phyloP scores from a whole-genome alignment of 2,113 vertebrate species.

The Eupsittula cactorum region DNA sequence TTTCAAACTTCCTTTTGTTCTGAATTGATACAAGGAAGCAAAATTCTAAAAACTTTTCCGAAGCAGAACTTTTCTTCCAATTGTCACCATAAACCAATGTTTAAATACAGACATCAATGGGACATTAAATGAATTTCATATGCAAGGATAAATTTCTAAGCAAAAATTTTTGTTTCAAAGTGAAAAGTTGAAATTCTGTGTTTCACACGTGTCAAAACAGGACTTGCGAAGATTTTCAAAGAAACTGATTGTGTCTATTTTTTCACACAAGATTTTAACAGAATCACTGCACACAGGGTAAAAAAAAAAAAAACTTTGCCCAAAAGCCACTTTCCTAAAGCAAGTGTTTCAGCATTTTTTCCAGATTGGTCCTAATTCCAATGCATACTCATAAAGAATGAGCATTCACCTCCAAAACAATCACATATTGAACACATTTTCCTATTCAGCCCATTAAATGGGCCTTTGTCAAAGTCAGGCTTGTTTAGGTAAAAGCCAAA shows the following conservation, averaged over 20 bases:
- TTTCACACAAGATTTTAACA: neutral
- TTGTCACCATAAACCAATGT: neutral
- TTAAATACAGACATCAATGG: neutral
- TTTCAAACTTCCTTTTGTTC: neutral
- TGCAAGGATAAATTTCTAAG: neutral
- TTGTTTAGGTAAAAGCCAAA: neutral
- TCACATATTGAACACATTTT: neutral
- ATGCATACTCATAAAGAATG: neutral
- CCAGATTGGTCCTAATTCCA: neutral
- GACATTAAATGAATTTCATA: neutral
- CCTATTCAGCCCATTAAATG: neutral
- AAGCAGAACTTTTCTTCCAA: neutral
- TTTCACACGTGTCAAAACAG: neutral
- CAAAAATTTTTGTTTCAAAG: neutral
- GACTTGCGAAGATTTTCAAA: neutral
- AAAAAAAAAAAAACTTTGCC: neutral
- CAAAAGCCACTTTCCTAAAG: neutral
- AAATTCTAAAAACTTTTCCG: neutral
- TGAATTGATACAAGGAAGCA: neutral
- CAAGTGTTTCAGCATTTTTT: neutral
- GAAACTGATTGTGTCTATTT: neutral
- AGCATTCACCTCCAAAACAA: neutral
- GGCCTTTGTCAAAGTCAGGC: neutral
- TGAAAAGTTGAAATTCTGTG: neutral
- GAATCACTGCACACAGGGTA: neutral